Evolutionary conservation across 2,797 vertebrate species (phyloP), one percentile per base, ranked within the genome.

Genomic region (Takifugu ocellatus): DNA sequence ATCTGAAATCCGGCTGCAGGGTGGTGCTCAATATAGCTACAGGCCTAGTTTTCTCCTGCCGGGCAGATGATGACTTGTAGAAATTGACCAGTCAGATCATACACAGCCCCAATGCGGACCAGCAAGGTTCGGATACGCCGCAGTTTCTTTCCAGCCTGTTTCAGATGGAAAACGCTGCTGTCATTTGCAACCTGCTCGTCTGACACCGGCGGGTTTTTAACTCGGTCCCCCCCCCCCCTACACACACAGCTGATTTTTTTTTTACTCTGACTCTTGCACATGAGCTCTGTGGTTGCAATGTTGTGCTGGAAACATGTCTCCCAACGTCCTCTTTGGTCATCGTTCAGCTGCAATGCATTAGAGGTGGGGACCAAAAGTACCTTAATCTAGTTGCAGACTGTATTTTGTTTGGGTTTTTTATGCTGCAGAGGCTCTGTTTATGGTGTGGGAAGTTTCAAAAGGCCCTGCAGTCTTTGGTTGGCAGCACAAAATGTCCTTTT

Each of bases 31-130:
- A 87, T 89, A 88, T 88, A 89, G 88, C 88, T 70, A 84, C 83
- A 83, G 88, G 90, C 89, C 90, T 88, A 75, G 82, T 78, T 81
- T 76, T 84, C 80, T 83, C 60, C 78, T 78, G 78, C 75, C 78
- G 81, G 83, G 70, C 75, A 78, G 86, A 90, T 85, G 88, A 90
- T 90, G 88, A 91, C 88, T 91, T 86, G 89, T 85, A 77, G 73
- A 90, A 91, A 88, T 81, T 74, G 81, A 84, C 76, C 73, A 79
- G 82, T 74, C 78, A 66, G 71, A 60, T 73, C 54, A 73, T 63
- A 54, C 29, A 56, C 65, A 47, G 76, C 77, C 76, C 64, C 69
- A 81, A 48, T 83, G 84, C 83, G 72, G 75, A 72, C 60, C 66
- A 15, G 57, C 54, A 33, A 48, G 49, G 56, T 25, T 49, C n/a